phyloP scores from a whole-genome alignment of 2,888 invertebrate species.

The Eupithecia inturbata region DNA sequence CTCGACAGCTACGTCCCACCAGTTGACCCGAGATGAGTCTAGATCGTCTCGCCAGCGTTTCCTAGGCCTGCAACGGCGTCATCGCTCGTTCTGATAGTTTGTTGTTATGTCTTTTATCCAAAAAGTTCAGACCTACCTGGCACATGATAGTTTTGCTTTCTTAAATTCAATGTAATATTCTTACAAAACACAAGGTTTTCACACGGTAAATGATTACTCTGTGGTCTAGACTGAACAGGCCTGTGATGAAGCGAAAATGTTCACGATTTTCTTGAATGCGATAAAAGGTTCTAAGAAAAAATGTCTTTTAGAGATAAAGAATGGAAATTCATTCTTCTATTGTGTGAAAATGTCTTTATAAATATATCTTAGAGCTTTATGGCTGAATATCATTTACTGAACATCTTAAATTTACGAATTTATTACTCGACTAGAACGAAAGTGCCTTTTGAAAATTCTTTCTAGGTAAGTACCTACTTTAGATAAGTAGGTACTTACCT shows the following conservation, averaged over 20 bases:
- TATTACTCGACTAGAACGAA: background rate
- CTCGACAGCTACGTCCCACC: no score
- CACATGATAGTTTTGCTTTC: background rate
- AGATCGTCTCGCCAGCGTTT: no score
- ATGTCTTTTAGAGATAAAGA: constrained; percentile 17
- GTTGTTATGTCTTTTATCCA: no score
- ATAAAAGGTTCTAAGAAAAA: constrained; percentile 21
- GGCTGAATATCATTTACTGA: constrained; percentile 23
- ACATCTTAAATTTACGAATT: background rate
- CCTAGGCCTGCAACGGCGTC: no score
- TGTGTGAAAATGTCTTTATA: constrained; percentile 20
- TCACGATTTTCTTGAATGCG: constrained; percentile 20
- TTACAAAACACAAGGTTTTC: background rate
- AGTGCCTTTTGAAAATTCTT: no score
- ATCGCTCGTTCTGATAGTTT: no score
- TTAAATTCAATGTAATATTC: background rate
- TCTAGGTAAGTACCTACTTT: no score
- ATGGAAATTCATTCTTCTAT: constrained; percentile 29
- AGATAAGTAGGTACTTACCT: background rate
- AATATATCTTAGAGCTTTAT: constrained; percentile 22
- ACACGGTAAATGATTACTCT: constrained; percentile 5
- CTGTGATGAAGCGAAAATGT: constrained; percentile 15
- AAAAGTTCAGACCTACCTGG: no score
- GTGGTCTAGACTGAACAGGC: constrained; percentile 7
- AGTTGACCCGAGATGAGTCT: no score